Base-by-base conservation (phyloP, 2,113 vertebrate species). In the Apteryx owenii region DNA sequence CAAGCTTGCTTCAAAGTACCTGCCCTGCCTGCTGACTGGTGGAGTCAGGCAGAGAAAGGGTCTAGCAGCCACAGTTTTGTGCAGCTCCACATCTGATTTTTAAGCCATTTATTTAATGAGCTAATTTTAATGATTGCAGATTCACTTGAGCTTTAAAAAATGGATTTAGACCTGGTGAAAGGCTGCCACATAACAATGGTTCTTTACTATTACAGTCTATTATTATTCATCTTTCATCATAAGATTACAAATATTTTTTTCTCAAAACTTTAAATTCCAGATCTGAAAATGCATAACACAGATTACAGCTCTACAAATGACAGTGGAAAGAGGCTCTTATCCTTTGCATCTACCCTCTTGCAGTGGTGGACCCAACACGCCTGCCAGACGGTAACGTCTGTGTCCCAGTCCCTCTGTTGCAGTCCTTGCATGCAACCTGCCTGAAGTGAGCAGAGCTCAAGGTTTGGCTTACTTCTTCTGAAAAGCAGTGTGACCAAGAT, bases 91-190 rank as follows among this genome's bases (percentile, higher is more conserved):
- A 28, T 66, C 53, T 86, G 69, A 75, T 71, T 94, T 90, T 84
- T 71, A 88, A 66, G 36, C 11, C 46, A 23, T 70, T 81, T 92
- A 48, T 90, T 84, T 71, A 93, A 94, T 94, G 54, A 95, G 60
- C 10, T 92, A 68, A 86, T 88, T 94, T 88, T 93, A 83, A 28
- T 78, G 33, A 75, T 64, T 93, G 33, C 42, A 92, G 68, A 54
- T 22, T 90, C 44, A 44, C 51, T 76, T 54, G 73, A 70, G 69
- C 54, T 87, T 93, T 50, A 20, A 51, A 53, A 89, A 66, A 33
- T 15, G 1, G 8, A 4, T 71, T 86, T 20, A 66, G 54, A 54
- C n/a, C 9, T 54, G 13, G 20, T 22, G 18, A 81, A 96, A 81
- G 14, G 68, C 68, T 93, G 64, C 50, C 82, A 21, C 70, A 54